Evolutionary conservation across 2,113 vertebrate species (phyloP).

Genomic region (Tiliqua scincoides): DNA sequence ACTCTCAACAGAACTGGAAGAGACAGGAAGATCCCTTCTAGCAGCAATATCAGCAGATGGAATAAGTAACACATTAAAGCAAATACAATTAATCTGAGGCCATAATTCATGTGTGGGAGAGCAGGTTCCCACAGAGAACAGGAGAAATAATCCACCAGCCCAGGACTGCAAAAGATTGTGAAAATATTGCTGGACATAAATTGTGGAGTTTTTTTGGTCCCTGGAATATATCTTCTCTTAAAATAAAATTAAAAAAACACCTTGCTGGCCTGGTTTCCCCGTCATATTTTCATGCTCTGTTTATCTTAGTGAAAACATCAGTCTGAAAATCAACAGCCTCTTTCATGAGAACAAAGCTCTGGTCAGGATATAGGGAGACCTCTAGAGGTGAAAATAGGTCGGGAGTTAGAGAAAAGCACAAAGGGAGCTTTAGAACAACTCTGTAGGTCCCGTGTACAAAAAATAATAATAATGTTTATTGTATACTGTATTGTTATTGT

Average conservation of each 20-base stretch:
- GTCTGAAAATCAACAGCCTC: neutral
- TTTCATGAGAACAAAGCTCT: neutral
- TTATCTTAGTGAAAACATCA: neutral
- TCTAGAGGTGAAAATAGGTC: neutral
- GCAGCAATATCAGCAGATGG: conserved; percentile 11
- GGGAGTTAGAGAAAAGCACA: no score
- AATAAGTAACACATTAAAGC: conserved; percentile 47
- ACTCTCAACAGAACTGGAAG: neutral
- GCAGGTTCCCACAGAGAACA: conserved; percentile 18
- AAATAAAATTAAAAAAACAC: neutral
- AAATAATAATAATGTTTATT: no score
- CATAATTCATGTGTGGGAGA: conserved; percentile 19
- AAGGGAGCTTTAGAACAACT: neutral
- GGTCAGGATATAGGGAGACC: neutral
- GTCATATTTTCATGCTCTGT: neutral
- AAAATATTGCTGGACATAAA: neutral
- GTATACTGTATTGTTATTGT: neutral
- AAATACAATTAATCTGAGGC: conserved; percentile 10
- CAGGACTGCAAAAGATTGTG: neutral
- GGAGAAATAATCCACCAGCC: neutral
- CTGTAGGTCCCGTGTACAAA: no score
- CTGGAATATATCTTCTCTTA: neutral
- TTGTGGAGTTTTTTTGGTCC: neutral
- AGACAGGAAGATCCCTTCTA: conserved; percentile 11
- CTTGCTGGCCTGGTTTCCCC: neutral